These are phyloP conservation scores for Heliopora coerulea DNA, from an alignment of 92 coral and sea anemone genomes.

Conservation along the genomic window DNA sequence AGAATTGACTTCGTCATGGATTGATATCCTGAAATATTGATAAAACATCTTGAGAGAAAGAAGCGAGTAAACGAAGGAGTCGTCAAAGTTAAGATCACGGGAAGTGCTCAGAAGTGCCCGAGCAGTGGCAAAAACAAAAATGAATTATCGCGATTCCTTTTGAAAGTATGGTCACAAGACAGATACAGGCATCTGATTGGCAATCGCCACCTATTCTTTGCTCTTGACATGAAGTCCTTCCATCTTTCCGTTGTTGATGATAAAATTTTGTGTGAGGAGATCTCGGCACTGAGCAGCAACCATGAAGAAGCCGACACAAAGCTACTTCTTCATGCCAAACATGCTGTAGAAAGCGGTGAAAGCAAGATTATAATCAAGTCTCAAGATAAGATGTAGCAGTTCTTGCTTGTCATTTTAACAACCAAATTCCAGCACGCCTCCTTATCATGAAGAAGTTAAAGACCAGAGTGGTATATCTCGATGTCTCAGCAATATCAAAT, in stretches of 20 bases:
- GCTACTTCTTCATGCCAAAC: slow-evolving; percentile 59
- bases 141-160: slow-evolving; percentile 26
- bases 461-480: slow-evolving; percentile 24
- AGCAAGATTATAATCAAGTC: slow-evolving; percentile 13
- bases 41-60: too few species aligned
- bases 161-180: slow-evolving; percentile 34
- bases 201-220: neutral
- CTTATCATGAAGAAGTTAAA: slow-evolving; percentile 39
- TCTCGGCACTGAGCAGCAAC: slow-evolving; percentile 11
- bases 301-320: slow-evolving; percentile 51
- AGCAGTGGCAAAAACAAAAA: slow-evolving; percentile 54
- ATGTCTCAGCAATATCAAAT: slow-evolving; percentile 22
- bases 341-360: slow-evolving; percentile 51
- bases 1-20: too few species aligned
- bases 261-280: slow-evolving; percentile 5
- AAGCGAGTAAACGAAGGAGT: too few species aligned
- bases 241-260: slow-evolving; percentile 24
- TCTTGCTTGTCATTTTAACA: slow-evolving; percentile 27
- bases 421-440: slow-evolving; percentile 19
- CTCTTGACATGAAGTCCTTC: slow-evolving; percentile 4
- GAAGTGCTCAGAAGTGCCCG: slow-evolving; percentile 41
- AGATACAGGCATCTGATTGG: slow-evolving; percentile 7
- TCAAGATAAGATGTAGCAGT: slow-evolving; percentile 48
- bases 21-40: too few species aligned
- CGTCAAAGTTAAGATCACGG: slow-evolving; percentile 2